phyloP scores from a whole-genome alignment of 2,113 vertebrate species.

The Orientallactaga bullata region DNA sequence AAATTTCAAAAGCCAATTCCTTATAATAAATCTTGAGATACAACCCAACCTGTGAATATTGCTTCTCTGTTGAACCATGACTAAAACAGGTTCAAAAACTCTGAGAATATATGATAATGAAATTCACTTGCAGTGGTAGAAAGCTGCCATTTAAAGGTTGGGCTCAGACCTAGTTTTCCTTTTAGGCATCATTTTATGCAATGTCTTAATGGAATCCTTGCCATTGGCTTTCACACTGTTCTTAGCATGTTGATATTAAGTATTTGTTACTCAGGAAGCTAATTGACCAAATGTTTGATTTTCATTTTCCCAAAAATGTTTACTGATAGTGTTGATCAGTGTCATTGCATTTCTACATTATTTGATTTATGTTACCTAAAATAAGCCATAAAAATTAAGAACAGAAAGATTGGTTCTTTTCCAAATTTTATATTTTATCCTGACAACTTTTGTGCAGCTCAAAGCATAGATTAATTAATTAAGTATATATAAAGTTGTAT shows the following conservation, averaged over 20 bases:
- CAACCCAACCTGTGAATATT: neutral
- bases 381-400: slow-evolving; percentile 79
- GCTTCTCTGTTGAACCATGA: slow-evolving; percentile 7
- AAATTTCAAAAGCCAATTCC: neutral
- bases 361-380: slow-evolving; percentile 67
- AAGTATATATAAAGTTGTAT: slow-evolving; percentile 90
- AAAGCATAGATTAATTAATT: slow-evolving; percentile 93
- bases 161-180: slow-evolving; percentile 7
- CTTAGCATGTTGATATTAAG: slow-evolving; percentile 35
- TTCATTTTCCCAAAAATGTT: slow-evolving; percentile 47
- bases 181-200: slow-evolving; percentile 47
- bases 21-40: slow-evolving; percentile 25
- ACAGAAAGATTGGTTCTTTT: slow-evolving; percentile 83
- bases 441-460: slow-evolving; percentile 87
- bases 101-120: slow-evolving; percentile 49
- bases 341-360: slow-evolving; percentile 55
- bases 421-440: slow-evolving; percentile 87
- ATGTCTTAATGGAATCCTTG: slow-evolving; percentile 56
- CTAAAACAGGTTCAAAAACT: neutral
- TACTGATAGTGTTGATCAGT: slow-evolving; percentile 49
- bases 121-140: slow-evolving; percentile 22
- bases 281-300: slow-evolving; percentile 72
- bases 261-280: slow-evolving; percentile 71
- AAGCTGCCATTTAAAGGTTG: slow-evolving; percentile 39
- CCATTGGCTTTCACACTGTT: slow-evolving; percentile 34